phyloP scores from a whole-genome alignment of 2,797 vertebrate genomes.

The Iguana delicatissima region DNA sequence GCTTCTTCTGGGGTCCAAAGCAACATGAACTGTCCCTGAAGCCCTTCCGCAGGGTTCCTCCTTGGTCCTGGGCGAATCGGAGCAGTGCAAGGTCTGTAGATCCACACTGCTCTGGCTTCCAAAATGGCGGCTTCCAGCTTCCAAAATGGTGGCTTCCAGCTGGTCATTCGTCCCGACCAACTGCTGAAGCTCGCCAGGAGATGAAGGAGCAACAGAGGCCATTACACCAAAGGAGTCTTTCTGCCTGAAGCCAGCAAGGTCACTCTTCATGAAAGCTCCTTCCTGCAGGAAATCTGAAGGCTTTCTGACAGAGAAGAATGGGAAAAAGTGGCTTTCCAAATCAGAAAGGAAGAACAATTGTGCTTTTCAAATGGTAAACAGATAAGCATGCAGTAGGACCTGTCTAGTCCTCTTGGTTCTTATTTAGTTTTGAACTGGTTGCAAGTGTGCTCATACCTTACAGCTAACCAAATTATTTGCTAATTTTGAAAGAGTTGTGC shows the following conservation, averaged over 20 bases:
- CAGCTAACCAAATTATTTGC: background rate
- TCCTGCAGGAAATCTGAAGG: background rate
- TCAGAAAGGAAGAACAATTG: background rate
- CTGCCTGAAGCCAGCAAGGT: background rate
- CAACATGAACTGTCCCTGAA: too few relatives aligned
- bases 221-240: background rate
- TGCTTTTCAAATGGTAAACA: background rate
- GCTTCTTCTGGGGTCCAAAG: too few relatives aligned
- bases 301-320: background rate
- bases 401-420: too few relatives aligned
- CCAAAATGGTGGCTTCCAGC: too few relatives aligned
- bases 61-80: too few relatives aligned
- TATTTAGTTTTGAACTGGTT: background rate
- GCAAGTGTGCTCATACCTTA: background rate
- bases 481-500: conserved; percentile 19
- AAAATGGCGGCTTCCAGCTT: too few relatives aligned
- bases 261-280: background rate
- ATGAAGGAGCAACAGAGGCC: background rate
- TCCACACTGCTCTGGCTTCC: too few relatives aligned
- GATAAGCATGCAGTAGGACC: background rate
- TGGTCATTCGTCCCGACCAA: too few relatives aligned
- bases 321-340: background rate
- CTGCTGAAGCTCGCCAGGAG: too few relatives aligned
- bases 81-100: too few relatives aligned
- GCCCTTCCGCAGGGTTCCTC: too few relatives aligned